Evolutionary conservation across 2,888 invertebrate genomes (phyloP).

Genomic region (Dastarcus helophoroides): DNA sequence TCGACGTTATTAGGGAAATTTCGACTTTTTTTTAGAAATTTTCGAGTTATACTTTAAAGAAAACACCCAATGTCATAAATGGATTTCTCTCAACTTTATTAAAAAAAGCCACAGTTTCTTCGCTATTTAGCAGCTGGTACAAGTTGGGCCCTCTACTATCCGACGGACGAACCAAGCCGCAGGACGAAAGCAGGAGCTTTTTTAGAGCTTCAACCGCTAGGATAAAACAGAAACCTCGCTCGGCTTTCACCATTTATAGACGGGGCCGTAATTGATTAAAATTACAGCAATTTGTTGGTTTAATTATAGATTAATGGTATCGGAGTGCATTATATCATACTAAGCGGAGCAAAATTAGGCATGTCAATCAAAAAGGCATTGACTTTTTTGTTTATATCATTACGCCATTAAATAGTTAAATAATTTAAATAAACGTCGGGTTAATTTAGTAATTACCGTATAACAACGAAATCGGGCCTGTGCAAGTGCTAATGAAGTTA

Average conservation of each 20-base stretch:
- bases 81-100: no score
- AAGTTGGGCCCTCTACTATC: conserved; percentile 6
- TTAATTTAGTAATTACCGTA: conserved; percentile 22
- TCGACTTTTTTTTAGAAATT: no score
- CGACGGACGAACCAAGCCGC: conserved; percentile 4
- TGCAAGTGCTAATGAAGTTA: conserved; percentile 6
- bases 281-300: conserved; percentile 35
- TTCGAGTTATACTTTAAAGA: no score
- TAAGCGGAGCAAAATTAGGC: conserved; percentile 29
- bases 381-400: conserved; percentile 31
- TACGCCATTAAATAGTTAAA: conserved; percentile 28
- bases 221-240: conserved; percentile 14
- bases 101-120: no score
- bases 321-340: conserved; percentile 31
- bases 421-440: conserved; percentile 13
- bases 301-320: conserved; percentile 34
- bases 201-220: conserved; percentile 4
- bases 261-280: conserved; percentile 33
- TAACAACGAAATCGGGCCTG: conserved; percentile 11
- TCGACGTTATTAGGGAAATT: no score
- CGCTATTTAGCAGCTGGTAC: no score
- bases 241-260: conserved; percentile 6
- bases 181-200: neutral
- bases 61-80: no score
- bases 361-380: conserved; percentile 32